Percentiles rank a stretch among this genome's conserved stretches.
Evolutionary conservation across 2,113 vertebrate species (phyloP).

Genomic region (Leptocoma aspasia): DNA sequence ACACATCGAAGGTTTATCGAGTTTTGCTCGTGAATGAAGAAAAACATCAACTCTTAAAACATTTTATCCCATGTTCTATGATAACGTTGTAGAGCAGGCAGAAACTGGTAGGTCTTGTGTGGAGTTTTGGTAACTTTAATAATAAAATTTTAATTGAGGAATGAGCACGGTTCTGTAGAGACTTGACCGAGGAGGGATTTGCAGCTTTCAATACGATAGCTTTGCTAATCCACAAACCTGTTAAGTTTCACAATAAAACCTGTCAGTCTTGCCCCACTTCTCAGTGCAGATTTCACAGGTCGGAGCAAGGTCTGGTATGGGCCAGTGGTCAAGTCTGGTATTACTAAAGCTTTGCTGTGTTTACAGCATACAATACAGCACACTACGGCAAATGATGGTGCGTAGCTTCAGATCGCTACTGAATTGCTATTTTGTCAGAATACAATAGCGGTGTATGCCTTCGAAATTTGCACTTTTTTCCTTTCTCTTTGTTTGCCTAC

Average conservation of each 20-base stretch:
- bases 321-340: slow-evolving; percentile 21
- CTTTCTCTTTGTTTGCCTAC: not conserved
- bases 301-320: not conserved
- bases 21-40: not conserved
- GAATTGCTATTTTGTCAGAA: not conserved
- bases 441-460: not conserved
- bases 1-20: not conserved
- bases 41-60: not conserved
- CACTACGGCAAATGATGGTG: not conserved
- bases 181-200: not conserved
- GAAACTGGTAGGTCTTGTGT: not conserved
- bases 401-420: not conserved
- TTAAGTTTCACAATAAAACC: slow-evolving; percentile 49
- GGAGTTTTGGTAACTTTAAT: not conserved
- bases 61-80: fast-evolving
- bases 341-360: not conserved
- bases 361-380: not conserved
- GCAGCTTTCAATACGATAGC: not conserved
- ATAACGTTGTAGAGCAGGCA: not conserved
- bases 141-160: not conserved
- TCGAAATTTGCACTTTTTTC: not conserved
- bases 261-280: slow-evolving; percentile 24
- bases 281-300: not conserved
- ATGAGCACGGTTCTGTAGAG: not conserved
- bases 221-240: slow-evolving; percentile 29